Percentiles rank a stretch among this genome's conserved stretches.
These are phyloP conservation scores for Chrysocyon brachyurus DNA, from an alignment of 2,797 vertebrate genomes.

Conservation along the genomic window DNA sequence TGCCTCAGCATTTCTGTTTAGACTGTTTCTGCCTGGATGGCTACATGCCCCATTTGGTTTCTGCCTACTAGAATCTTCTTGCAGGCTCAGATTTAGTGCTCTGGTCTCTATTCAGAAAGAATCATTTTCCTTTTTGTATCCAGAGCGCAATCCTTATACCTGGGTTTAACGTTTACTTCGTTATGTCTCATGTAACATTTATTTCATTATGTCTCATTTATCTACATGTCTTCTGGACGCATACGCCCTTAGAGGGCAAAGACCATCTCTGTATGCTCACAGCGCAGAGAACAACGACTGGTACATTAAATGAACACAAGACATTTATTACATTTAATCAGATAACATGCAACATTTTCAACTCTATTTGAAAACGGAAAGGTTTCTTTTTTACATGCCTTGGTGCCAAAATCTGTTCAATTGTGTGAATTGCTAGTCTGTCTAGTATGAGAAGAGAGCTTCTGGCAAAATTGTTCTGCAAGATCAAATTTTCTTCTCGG, in stretches of 20 bases:
- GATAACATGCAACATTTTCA: conserved; percentile 1
- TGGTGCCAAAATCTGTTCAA: conserved; percentile 14
- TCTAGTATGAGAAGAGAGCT: neutral
- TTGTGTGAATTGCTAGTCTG: neutral
- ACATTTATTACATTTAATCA: conserved; percentile 21
- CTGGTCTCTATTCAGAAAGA: neutral
- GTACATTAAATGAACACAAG: neutral
- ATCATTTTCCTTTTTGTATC: neutral
- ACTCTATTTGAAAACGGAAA: conserved; percentile 19
- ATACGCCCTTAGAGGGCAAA: neutral
- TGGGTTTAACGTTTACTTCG: neutral
- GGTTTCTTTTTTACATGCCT: neutral
- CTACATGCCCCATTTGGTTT: neutral
- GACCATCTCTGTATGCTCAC: neutral
- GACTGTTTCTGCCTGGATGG: neutral
- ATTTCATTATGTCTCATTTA: conserved; percentile 6
- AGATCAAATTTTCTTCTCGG: conserved; percentile 58
- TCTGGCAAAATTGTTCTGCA: conserved; percentile 35
- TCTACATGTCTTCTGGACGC: neutral
- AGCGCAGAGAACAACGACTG: neutral
- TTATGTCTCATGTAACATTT: conserved; percentile 13
- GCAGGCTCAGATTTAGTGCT: neutral
- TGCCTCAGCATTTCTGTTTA: neutral
- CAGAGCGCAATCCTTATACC: neutral
- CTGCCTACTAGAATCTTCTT: neutral